Evolutionary conservation across 2,888 invertebrate genomes (phyloP).

Genomic region (Suillia variegata): DNA sequence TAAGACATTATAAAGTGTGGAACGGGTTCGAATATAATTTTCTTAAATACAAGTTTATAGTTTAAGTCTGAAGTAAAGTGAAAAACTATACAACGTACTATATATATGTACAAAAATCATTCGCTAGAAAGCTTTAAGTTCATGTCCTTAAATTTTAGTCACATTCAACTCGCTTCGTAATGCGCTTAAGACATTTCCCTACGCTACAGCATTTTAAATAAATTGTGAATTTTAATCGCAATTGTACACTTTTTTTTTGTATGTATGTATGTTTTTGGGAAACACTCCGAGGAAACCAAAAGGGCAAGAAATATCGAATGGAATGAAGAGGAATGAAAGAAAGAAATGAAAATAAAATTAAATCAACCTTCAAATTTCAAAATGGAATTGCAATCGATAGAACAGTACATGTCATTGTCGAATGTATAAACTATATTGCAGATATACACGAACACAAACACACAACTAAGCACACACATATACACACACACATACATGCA

Average conservation of each 20-base stretch:
- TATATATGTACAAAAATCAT: too few species aligned
- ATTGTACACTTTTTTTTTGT: not conserved
- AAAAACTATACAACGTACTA: too few species aligned
- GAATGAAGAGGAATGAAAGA: too few species aligned
- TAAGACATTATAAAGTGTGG: too few species aligned
- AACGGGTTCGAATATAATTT: too few species aligned
- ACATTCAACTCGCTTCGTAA: too few species aligned
- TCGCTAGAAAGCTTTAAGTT: too few species aligned
- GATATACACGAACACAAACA: not conserved
- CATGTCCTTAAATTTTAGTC: too few species aligned
- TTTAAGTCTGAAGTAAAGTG: too few species aligned
- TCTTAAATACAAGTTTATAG: too few species aligned
- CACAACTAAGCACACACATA: too few species aligned
- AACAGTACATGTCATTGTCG: constrained; percentile 13
- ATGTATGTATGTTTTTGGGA: too few species aligned
- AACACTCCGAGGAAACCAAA: not conserved
- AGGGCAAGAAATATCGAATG: not conserved
- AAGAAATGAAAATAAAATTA: constrained; percentile 11
- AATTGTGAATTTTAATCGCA: not conserved
- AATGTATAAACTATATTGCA: not conserved
- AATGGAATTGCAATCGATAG: constrained; percentile 9
- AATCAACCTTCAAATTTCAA: constrained; percentile 1
- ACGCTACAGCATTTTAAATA: not conserved
- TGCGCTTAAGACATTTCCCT: not conserved
- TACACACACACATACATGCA: not conserved